Evolutionary conservation across 1,140 invertebrate species (phyloP), one percentile per base, ranked within the genome.

Genomic region (Cryptotermes secundus): DNA sequence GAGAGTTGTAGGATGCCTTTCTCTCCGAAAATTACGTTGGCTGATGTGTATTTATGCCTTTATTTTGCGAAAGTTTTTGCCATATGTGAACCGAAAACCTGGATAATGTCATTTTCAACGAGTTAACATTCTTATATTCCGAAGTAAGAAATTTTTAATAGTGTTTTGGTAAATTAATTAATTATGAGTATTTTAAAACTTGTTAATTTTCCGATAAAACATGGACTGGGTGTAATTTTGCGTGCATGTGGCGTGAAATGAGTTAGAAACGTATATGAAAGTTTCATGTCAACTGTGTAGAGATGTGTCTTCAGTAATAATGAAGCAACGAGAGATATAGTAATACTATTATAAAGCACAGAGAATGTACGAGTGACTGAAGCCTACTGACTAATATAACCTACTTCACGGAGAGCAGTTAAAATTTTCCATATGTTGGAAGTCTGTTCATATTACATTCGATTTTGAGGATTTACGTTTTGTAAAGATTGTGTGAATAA

Each of bases 1-100:
- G 94, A 94, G 92, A 91, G 91, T 93, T 92, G 91, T 91, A 94
- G 91, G 91, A 95, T 95, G 94, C 92, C 93, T 93, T 95, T 93
- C 94, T 94, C 94, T 93, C 93, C 92, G 91, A 91, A 90, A 91
- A 90, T 89, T 89, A 90, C 88, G 86, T 89, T 88, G 87, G 87
- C 83, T 84, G 88, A 86, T 87, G 83, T 85, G 83, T 88, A 86
- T 88, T 86, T 79, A 34, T 85, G 38, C 83, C 7, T 34, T 42
- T 26, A 12, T 79, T 85, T 72, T 85, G 34, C 22, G 31, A 81
- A 34, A 26, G 31, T 45, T 72, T 79, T 34, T 83, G 35, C 7
- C n/a, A 49, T 72, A 79, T 83, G 38, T 72, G 65, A n/a, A 36
- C 65, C 1, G 24, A 83, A 53, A 72, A 83, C 83, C n/a, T 85